Percentiles rank a stretch among this genome's conserved stretches.
Conservation (phyloP, 2,113 vertebrate genomes). For the Toxotes chatareus region DNA sequence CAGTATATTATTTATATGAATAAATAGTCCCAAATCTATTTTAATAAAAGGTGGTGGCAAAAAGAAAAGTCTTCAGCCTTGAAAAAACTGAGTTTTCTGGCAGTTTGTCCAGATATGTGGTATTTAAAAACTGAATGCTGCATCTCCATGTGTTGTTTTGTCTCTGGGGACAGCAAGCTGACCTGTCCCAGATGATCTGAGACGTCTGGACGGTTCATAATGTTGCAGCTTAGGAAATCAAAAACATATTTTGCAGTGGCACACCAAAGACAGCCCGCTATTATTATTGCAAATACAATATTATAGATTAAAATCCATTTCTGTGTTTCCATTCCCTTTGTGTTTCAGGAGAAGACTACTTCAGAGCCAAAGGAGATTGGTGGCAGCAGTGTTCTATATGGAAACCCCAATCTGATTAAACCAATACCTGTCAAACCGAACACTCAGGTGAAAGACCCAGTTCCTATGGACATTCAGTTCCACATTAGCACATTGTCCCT, state of each 20-base stretch:
- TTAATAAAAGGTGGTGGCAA: no score
- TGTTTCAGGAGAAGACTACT: conserved; percentile 85
- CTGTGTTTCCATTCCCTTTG: background rate
- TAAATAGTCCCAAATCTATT: no score
- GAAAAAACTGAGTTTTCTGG: no score
- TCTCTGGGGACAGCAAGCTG: no score
- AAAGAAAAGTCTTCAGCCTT: no score
- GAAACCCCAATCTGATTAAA: conserved; percentile 95
- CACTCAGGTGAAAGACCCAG: conserved; percentile 59
- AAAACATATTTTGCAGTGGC: background rate
- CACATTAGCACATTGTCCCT: background rate
- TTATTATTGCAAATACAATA: background rate
- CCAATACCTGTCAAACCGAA: conserved; percentile 94
- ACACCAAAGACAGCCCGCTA: background rate
- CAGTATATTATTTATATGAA: background rate
- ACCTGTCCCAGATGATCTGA: no score
- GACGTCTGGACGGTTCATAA: background rate
- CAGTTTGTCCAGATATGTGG: no score
- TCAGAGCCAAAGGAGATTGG: conserved; percentile 96
- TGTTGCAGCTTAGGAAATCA: background rate
- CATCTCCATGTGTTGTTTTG: no score
- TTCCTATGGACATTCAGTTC: background rate
- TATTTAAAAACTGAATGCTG: no score
- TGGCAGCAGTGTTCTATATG: conserved; percentile 88
- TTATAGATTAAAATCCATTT: background rate